Conservation (phyloP, 2,113 vertebrate species). For the Limnothrissa miodon region DNA sequence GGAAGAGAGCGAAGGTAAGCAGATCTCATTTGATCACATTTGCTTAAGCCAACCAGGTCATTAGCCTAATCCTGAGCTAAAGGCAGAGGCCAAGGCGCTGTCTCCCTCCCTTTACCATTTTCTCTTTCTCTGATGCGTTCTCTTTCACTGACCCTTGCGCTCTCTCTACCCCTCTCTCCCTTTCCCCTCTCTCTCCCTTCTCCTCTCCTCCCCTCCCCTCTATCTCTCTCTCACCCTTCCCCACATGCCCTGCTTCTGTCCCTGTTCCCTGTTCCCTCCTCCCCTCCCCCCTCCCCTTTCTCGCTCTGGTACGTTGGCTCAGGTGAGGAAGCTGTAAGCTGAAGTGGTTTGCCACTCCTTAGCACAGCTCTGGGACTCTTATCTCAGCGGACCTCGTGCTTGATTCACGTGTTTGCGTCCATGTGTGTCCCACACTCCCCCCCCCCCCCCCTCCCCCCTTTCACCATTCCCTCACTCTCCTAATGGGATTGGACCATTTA, state of each 20-base stretch:
- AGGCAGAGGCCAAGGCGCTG: neutral
- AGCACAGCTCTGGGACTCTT: neutral
- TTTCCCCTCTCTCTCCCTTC: neutral
- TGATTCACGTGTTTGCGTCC: neutral
- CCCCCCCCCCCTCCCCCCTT: neutral
- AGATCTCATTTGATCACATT: neutral
- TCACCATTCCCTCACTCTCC: neutral
- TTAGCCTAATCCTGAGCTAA: constrained; percentile 12
- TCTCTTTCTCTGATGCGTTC: too few relatives aligned
- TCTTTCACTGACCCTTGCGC: neutral
- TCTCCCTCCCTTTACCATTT: neutral
- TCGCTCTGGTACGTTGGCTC: neutral
- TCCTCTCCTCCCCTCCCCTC: neutral
- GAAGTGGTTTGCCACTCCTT: neutral
- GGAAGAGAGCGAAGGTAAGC: constrained; percentile 94
- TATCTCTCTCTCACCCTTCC: neutral
- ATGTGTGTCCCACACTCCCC: neutral
- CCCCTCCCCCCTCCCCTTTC: neutral
- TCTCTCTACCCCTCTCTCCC: neutral
- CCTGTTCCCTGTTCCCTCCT: neutral
- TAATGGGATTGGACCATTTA: neutral
- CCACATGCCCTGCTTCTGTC: neutral
- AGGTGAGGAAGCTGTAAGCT: neutral
- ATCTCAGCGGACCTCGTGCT: neutral
- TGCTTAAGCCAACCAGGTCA: neutral